Evolutionary conservation across 2,797 vertebrate species (phyloP), one percentile per base, ranked within the genome.

Genomic region (Microctenopoma stevenorrisi): DNA sequence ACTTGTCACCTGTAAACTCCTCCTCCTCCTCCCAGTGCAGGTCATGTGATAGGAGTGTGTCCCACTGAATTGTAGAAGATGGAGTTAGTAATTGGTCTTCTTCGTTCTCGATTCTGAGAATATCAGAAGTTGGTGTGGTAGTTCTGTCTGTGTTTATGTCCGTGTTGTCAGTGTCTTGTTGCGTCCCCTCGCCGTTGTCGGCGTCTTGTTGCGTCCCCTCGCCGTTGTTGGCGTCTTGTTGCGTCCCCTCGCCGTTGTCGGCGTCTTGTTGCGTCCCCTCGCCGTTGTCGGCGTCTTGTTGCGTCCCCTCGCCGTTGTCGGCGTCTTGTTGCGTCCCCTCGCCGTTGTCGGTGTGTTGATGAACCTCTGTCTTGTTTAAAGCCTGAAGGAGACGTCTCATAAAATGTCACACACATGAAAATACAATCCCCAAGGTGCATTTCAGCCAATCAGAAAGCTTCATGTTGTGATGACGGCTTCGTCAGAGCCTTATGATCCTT

Each of bases 41-140:
- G 33, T 71, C 58, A 40, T 59, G 62, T 70, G 83, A 72, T 4
- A 9, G 11, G 35, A 22, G 18, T 2, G 37, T 12, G 1, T 43
- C 51, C 38, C 9, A 57, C n/a, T 66, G 78, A 11, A 86, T 72
- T 61, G 72, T 79, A 58, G 82, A 70, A 78, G 83, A 73, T 42
- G 72, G 51, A 62, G 71, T 85, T 60, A 68, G 69, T 33, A 28
- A 43, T 0, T 54, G 26, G 1, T 57, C 72, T 2, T 47, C 40
- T 0, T 69, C 62, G 0, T 58, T 50, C 7, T 49, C 28, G 30
- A 64, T 49, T 10, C n/a, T 52, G 8, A 56, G 18, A 1, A 28
- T 7, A 42, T 74, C 44, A 7, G 43, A 55, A 2, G 12, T 9
- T 4, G 15, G 14, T 0, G 40, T 46, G 16, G 8, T 4, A 0